Conservation (phyloP, 2,797 vertebrate genomes). For the Staurois parvus region DNA sequence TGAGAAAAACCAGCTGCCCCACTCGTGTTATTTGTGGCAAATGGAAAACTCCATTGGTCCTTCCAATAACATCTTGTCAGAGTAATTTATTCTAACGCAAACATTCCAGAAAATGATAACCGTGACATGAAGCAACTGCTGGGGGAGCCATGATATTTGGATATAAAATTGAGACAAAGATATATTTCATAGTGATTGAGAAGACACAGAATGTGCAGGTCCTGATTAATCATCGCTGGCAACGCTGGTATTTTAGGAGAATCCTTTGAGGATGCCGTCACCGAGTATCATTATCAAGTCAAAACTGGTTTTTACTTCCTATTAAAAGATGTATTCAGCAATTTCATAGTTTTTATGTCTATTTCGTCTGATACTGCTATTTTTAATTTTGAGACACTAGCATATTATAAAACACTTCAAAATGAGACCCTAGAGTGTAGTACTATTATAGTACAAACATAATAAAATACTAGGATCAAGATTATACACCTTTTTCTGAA, state of each 20-base stretch:
- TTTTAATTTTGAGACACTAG: too few relatives aligned
- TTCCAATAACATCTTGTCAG: conserved; percentile 25
- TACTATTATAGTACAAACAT: too few relatives aligned
- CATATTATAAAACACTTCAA: too few relatives aligned
- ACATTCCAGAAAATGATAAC: conserved; percentile 26
- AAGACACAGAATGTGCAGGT: not conserved
- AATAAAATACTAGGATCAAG: too few relatives aligned
- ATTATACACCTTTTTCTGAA: too few relatives aligned
- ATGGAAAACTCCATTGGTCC: not conserved
- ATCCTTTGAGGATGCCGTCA: not conserved
- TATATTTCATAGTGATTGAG: not conserved
- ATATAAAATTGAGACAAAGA: not conserved
- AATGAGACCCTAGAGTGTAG: too few relatives aligned
- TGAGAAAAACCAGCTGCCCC: conserved; percentile 17
- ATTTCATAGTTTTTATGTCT: too few relatives aligned
- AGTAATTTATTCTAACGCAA: conserved; percentile 1
- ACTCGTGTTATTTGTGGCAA: not conserved
- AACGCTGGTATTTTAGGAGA: not conserved
- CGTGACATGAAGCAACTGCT: conserved; percentile 47
- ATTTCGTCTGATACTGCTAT: too few relatives aligned
- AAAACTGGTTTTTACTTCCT: not conserved
- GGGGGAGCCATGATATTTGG: not conserved
- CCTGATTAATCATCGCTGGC: not conserved
- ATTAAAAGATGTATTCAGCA: not conserved
- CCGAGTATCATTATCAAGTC: not conserved